Percentiles rank a stretch among this genome's conserved stretches.
Evolutionary conservation across 1,140 invertebrate genomes (phyloP).

Genomic region (Drosophila azteca): DNA sequence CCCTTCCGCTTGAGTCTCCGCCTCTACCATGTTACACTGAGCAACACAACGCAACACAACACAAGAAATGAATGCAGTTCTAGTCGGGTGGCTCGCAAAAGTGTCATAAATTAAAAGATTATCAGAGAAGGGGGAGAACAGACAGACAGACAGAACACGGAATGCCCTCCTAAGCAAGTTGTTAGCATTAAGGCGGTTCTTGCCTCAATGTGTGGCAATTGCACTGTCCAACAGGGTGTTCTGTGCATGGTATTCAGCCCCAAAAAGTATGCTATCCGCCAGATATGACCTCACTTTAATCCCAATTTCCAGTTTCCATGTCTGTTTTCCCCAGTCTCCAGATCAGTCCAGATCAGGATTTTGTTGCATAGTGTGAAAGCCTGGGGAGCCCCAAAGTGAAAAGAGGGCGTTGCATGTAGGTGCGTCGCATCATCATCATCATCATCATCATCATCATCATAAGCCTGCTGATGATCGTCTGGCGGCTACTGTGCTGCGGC

Average conservation of each 20-base stretch:
- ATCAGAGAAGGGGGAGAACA: not conserved
- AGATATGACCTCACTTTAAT: not conserved
- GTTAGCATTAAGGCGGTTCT: slow-evolving; percentile 73
- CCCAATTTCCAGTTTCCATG: no score
- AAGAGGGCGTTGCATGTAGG: slow-evolving; percentile 51
- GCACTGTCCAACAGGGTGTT: slow-evolving; percentile 50
- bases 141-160: not conserved
- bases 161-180: slow-evolving; percentile 69
- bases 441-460: slow-evolving; percentile 44
- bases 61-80: slow-evolving; percentile 17
- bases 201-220: slow-evolving; percentile 73
- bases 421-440: slow-evolving; percentile 16
- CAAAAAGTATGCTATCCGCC: slow-evolving; percentile 17
- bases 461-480: slow-evolving; percentile 21
- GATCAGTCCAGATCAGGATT: no score
- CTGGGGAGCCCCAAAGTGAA: slow-evolving; percentile 3
- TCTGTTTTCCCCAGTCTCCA: no score
- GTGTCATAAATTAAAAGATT: slow-evolving; percentile 54
- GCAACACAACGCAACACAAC: not conserved
- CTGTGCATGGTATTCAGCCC: not conserved
- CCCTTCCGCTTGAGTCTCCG: no score
- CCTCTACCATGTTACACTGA: slow-evolving; percentile 13
- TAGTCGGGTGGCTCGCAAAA: slow-evolving; percentile 50
- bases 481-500: slow-evolving; percentile 36
- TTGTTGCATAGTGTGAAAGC: slow-evolving; percentile 44